Percentiles rank a stretch among this genome's conserved stretches.
phyloP scores from a whole-genome alignment of 2,888 invertebrate genomes.

The Apamea sordens region DNA sequence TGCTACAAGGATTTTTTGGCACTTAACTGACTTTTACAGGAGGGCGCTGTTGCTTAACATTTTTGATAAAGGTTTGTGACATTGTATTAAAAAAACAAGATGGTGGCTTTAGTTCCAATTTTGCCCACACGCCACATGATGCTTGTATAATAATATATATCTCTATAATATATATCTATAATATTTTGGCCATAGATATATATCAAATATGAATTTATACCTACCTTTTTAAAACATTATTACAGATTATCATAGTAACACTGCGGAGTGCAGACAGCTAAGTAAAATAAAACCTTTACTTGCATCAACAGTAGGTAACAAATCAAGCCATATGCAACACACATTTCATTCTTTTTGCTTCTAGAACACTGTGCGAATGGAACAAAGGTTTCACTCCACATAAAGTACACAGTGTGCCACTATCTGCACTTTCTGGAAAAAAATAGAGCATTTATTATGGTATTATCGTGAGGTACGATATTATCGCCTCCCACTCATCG shows the following conservation, averaged over 20 bases:
- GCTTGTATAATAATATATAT: no score
- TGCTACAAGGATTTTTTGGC: background rate
- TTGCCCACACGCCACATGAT: background rate
- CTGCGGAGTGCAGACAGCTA: background rate
- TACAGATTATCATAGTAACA: background rate
- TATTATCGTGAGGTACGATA: slow-evolving; percentile 41
- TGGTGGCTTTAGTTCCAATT: background rate
- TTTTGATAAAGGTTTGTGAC: background rate
- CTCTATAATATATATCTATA: no score
- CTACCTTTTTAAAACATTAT: background rate
- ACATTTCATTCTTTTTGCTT: background rate
- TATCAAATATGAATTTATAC: no score
- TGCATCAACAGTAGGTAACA: background rate
- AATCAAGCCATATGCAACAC: background rate
- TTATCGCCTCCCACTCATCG: slow-evolving; percentile 55
- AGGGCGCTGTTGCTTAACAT: background rate
- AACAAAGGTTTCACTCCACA: slow-evolving; percentile 16
- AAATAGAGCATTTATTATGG: slow-evolving; percentile 19
- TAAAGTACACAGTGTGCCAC: slow-evolving; percentile 34
- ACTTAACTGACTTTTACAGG: background rate
- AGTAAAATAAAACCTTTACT: background rate
- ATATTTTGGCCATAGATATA: no score
- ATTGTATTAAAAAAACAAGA: no score
- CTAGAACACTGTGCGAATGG: background rate
- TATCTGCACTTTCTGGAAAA: slow-evolving; percentile 41